Percentiles rank a stretch among this genome's conserved stretches.
These are phyloP conservation scores for Epistrophella euchroma DNA, from an alignment of 2,888 invertebrate species.

Conservation along the genomic window DNA sequence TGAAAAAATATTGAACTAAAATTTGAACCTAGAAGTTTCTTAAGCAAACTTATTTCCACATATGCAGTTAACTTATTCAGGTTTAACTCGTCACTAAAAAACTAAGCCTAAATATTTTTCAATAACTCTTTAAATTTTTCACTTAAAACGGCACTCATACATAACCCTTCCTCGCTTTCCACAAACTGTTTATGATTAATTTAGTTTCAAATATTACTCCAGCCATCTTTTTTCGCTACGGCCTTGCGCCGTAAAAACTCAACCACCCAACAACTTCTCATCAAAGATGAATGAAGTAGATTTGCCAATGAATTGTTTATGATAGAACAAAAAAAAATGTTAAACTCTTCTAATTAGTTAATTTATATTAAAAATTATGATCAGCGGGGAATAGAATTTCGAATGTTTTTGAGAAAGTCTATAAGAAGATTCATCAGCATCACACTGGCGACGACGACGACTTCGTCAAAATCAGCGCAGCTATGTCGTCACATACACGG, in stretches of 20 bases:
- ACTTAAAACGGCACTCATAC: too few relatives aligned
- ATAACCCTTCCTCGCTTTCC: too few relatives aligned
- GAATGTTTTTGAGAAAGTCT: conserved; percentile 20
- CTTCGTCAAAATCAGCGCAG: conserved; percentile 9
- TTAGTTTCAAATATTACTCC: too few relatives aligned
- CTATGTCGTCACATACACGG: conserved; percentile 59
- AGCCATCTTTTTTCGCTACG: neutral
- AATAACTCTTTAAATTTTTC: too few relatives aligned
- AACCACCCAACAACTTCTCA: conserved; percentile 9
- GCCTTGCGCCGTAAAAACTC: neutral
- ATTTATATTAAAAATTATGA: conserved; percentile 76
- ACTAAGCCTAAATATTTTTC: too few relatives aligned
- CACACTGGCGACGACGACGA: neutral
- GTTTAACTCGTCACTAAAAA: too few relatives aligned
- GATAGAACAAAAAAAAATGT: conserved; percentile 56
- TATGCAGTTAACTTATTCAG: too few relatives aligned
- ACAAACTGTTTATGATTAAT: too few relatives aligned
- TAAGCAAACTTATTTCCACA: too few relatives aligned
- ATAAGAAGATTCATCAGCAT: conserved; percentile 3
- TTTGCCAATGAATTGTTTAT: conserved; percentile 73
- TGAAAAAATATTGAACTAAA: too few relatives aligned
- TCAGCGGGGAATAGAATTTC: conserved; percentile 44
- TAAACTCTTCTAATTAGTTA: conserved; percentile 66
- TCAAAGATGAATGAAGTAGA: conserved; percentile 55
- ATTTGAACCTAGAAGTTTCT: too few relatives aligned